These are phyloP conservation scores for Lanistes nyassanus DNA, from an alignment of 1,140 invertebrate genomes.

Conservation along the genomic window DNA sequence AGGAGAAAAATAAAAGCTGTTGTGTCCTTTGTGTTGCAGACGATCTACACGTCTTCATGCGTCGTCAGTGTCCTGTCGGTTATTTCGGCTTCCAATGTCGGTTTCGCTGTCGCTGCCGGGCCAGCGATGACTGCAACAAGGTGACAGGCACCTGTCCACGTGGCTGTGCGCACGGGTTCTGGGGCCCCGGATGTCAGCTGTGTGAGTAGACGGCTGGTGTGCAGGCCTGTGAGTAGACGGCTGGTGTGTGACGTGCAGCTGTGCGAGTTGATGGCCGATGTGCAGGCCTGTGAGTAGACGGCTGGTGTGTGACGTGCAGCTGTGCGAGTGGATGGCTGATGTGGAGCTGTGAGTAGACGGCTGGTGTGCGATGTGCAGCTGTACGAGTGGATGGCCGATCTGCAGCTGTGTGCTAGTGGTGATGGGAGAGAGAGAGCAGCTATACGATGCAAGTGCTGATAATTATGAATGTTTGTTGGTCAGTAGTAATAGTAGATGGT, in stretches of 20 bases:
- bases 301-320: no score
- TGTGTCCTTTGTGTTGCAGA: conserved; percentile 29
- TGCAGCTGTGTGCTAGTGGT: no score
- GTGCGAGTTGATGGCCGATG: conserved; percentile 37
- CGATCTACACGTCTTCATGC: conserved; percentile 34
- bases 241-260: no score
- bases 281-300: no score
- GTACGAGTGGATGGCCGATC: conserved; percentile 36
- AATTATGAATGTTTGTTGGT: no score
- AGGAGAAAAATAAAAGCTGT: no score
- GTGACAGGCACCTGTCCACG: conserved; percentile 46
- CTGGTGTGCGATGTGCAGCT: no score
- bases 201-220: conserved; percentile 39
- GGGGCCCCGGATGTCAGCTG: conserved; percentile 60
- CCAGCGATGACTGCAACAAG: conserved; percentile 50
- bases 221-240: no score
- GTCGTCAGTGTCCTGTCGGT: conserved; percentile 46
- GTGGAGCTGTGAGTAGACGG: no score
- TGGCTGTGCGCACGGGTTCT: conserved; percentile 51
- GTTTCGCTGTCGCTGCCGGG: conserved; percentile 50
- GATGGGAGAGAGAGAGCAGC: no score
- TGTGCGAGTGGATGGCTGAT: conserved; percentile 42
- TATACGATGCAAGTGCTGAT: no score
- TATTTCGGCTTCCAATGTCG: conserved; percentile 57
- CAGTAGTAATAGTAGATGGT: no score